Evolutionary conservation across 2,113 vertebrate species (phyloP), one percentile per base, ranked within the genome.

Genomic region (Macroglossus sobrinus): DNA sequence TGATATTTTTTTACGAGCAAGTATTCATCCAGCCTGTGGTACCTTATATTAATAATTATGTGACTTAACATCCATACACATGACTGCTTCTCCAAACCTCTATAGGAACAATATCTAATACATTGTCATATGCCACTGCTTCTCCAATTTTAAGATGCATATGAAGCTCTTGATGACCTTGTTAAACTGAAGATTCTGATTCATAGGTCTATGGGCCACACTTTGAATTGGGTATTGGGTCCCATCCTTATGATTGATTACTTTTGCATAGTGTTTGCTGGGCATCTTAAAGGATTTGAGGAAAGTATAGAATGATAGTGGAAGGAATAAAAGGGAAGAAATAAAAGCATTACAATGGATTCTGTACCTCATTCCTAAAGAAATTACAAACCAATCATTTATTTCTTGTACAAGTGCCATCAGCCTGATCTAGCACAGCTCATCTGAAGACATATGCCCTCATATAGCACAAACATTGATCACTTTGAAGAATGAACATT

Each of bases 231-330:
- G 71, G 18, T 18, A 8, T 55, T 85, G 84, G 45, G 0, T 21
- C 5, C 12, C 24, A 35, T 28, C 7, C 53, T n/a, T 80, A 33
- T 2, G 45, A 2, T 22, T 71, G 10, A 40, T 45, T 93, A 64
- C 35, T 71, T 93, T 93, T 91, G 38, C 18, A 74, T 89, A 88
- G 24, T 53, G 6, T 95, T 89, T 89, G 13, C 38, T 53, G 15
- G 35, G 64, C 8, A 82, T 21, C 2, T 71, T 59, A 22, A 0
- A 33, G 64, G 45, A 43, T 64, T 93, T 92, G 45, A 93, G 47
- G 30, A 86, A 82, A 12, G 5, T 76, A 10, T 38, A 30, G n/a
- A 47, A 6, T 89, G 72, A 93, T 69, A 50, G 43, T 21, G 66
- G 45, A n/a, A 75, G 35, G 8, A 43, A 59, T 69, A 84, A 50